Evolutionary conservation across 2,113 vertebrate species (phyloP), one percentile per base, ranked within the genome.

Genomic region (Paratilapia polleni): DNA sequence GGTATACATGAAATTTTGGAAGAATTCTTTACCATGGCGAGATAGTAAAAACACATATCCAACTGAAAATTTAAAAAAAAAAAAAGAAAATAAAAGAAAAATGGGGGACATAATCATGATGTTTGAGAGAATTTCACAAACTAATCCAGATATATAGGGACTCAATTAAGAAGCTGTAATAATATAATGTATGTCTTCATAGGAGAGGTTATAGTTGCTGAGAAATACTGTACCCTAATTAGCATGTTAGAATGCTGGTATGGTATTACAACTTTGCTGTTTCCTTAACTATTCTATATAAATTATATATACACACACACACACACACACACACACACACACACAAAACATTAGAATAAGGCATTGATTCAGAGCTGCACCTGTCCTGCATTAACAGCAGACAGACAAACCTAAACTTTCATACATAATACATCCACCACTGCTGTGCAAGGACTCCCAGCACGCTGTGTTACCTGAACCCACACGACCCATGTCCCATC

Each of bases 341-440:
- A n/a, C n/a, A n/a, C n/a, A 66, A 49, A 49, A 24, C 11, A 70
- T 49, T 20, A 49, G 66, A 24, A 49, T 28, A 24, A 49, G 15
- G 24, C 26, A 14, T 12, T 70, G 66, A 70, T 54, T 59, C n/a
- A 24, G 17, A 15, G 34, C n/a, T 43, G 17, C 13, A 17, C 2
- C 12, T 75, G 47, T 8, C 24, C 70, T 17, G 36, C 26, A 24
- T 43, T 36, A 41, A 26, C 38, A 54, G 56, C 64, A 17, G 17
- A 26, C 20, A 15, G 7, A 52, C 31, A 24, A 7, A 43, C n/a
- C 68, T 62, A 28, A 34, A 15, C n/a, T 0, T 3, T 56, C 66
- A 80, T 80, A 34, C 78, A 88, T 78, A 77, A 83, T 66, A 57
- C n/a, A 86, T 90, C 38, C 49, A 26, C 8, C 57, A 2, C 56